These are phyloP conservation scores for Epinotia brunnichana DNA, from an alignment of 2,888 invertebrate genomes.

Conservation along the genomic window DNA sequence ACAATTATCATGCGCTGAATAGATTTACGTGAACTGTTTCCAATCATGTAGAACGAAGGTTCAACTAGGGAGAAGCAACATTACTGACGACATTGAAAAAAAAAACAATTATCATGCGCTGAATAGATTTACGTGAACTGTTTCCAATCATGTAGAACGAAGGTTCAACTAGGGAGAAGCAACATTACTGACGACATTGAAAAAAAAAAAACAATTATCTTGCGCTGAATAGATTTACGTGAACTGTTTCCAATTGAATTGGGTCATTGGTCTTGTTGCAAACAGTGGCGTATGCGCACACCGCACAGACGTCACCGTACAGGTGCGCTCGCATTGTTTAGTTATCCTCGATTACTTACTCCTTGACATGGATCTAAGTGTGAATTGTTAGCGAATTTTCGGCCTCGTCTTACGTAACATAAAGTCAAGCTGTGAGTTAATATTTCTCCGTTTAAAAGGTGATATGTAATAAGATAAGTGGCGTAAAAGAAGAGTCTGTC, in stretches of 20 bases:
- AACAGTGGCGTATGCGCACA: conserved; percentile 49
- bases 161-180: neutral
- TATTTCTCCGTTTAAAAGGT: no score
- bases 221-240: conserved; percentile 34
- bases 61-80: no score
- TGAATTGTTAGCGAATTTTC: conserved; percentile 48
- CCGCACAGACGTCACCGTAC: conserved; percentile 53
- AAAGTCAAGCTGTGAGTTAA: neutral
- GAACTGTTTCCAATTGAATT: conserved; percentile 51
- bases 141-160: conserved; percentile 41
- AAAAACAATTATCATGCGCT: conserved; percentile 16
- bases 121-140: conserved; percentile 39
- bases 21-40: conserved; percentile 42
- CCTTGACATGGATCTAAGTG: conserved; percentile 65
- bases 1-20: conserved; percentile 28
- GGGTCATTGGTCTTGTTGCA: conserved; percentile 53
- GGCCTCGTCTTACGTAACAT: conserved; percentile 38
- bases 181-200: conserved; percentile 28
- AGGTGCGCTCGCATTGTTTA: conserved; percentile 60
- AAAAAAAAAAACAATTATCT: conserved; percentile 17
- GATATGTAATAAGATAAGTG: no score
- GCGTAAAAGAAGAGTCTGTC: no score
- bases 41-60: conserved; percentile 32
- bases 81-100: conserved; percentile 33
- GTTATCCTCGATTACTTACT: conserved; percentile 64